Base-by-base conservation (phyloP, 1,140 invertebrate species). In the Papilio aristodemus region DNA sequence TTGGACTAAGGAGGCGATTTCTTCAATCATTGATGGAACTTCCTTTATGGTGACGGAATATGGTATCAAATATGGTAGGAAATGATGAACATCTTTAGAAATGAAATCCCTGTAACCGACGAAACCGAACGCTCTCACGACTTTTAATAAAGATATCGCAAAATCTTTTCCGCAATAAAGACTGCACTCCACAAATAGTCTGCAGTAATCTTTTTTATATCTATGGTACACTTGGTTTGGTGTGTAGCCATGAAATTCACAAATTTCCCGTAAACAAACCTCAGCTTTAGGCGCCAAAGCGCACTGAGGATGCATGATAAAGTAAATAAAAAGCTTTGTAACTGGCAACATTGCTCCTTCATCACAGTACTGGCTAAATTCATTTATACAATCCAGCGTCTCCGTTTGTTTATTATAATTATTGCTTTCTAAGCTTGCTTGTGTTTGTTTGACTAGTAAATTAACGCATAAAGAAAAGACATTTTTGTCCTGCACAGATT, bases 141-240 rank as follows among this genome's bases (percentile, higher is more conserved):
- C 86, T 83, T 92, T 92, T 17, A 93, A 78, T 76, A 91, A 92
- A 71, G 81, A 92, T 46, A 90, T 85, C 36, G 91, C 90, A 72
- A 93, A 93, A 46, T 92, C 85, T 62, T 89, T 88, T 1, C 85
- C 88, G 71, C 86, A 84, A 3, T 94, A 83, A 62, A 93, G 92
- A 73, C 94, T 94, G 37, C 90, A 88, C 36, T 94, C 91, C 0
- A 93, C 92, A 70, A 95, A 91, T 22, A 94, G 87, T 66, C 93
- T 93, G 32, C 95, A 92, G 66, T 95, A 93, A 81, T 95, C 93
- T 17, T 93, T 94, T 75, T 94, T 94, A 77, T 95, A 95, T 84
- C 94, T 93, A 70, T 93, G 92, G 76, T 94, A 96, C 22, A 96
- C 86, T 57, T 93, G 85, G 19, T 94, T 93, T 4, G 93, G 93